Evolutionary conservation across 2,797 vertebrate genomes (phyloP).

Genomic region (Pelochelys cantorii): DNA sequence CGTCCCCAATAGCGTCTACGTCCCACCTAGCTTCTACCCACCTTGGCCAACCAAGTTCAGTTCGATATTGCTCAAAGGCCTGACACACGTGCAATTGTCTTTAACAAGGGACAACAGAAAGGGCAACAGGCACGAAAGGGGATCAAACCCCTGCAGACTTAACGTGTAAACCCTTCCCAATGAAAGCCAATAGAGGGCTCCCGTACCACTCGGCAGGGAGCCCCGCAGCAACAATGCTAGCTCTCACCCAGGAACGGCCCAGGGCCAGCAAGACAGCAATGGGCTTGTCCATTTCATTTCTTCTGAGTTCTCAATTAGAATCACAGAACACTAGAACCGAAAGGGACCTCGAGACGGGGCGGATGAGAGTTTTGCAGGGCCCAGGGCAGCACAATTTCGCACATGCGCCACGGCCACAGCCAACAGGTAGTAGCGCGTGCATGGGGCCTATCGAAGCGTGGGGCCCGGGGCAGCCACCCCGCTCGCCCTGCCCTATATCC

Average conservation of each 20-base stretch:
- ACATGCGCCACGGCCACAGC: no score
- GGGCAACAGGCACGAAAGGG: neutral
- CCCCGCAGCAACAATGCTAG: neutral
- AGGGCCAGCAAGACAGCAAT: neutral
- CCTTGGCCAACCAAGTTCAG: accelerated
- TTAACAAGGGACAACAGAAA: neutral
- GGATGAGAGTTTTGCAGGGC: no score
- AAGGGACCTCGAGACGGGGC: no score
- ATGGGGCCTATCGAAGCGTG: no score
- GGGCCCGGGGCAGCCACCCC: no score
- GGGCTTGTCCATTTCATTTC: neutral
- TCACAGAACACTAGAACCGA: no score
- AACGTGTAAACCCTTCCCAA: neutral
- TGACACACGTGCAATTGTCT: neutral
- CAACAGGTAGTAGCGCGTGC: no score
- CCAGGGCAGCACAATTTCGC: no score
- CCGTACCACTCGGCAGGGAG: neutral
- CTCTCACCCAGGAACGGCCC: neutral
- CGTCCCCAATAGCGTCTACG: neutral
- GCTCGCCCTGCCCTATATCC: no score
- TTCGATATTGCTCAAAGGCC: accelerated
- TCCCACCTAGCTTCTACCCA: accelerated
- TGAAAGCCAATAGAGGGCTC: neutral
- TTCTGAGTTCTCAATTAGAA: neutral
- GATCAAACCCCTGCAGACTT: neutral